These are phyloP conservation scores for Trachymyrmex cornetzi DNA, from an alignment of 1,140 invertebrate genomes.

Conservation along the genomic window DNA sequence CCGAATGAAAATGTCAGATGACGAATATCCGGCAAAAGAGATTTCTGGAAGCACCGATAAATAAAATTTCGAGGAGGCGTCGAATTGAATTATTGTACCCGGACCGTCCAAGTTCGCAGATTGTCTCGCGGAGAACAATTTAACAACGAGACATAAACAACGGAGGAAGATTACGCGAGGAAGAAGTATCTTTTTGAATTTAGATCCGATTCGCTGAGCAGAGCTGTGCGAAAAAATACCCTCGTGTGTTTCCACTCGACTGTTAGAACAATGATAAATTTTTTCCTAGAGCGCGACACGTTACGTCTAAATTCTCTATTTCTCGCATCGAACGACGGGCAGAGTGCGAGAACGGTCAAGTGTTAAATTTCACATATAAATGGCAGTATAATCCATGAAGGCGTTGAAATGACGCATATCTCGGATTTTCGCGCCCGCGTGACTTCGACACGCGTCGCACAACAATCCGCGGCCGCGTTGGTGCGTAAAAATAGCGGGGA, in stretches of 20 bases:
- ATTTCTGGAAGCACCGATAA: constrained; percentile 7
- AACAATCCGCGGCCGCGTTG: constrained; percentile 12
- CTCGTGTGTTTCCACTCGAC: neutral
- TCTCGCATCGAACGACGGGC: neutral
- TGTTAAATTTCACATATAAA: constrained; percentile 42
- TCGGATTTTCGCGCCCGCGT: constrained; percentile 37
- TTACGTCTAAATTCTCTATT: constrained; percentile 12
- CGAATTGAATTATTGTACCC: constrained; percentile 26
- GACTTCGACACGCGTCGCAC: constrained; percentile 64
- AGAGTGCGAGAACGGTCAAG: neutral
- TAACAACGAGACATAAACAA: constrained; percentile 41
- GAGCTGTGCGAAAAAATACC: neutral
- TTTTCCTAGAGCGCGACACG: neutral
- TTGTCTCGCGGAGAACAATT: neutral
- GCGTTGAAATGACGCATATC: constrained; percentile 19
- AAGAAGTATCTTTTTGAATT: neutral
- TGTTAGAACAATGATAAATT: neutral
- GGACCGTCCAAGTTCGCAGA: neutral
- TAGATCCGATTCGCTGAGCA: neutral
- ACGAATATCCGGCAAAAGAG: neutral
- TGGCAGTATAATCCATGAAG: neutral
- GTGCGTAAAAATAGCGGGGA: constrained; percentile 58
- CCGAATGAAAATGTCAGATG: constrained; percentile 15
- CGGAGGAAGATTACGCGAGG: neutral
- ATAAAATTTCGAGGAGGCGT: constrained; percentile 29